Evolutionary conservation across 2,797 vertebrate genomes (phyloP), one percentile per base, ranked within the genome.

Genomic region (Hipposideros larvatus): DNA sequence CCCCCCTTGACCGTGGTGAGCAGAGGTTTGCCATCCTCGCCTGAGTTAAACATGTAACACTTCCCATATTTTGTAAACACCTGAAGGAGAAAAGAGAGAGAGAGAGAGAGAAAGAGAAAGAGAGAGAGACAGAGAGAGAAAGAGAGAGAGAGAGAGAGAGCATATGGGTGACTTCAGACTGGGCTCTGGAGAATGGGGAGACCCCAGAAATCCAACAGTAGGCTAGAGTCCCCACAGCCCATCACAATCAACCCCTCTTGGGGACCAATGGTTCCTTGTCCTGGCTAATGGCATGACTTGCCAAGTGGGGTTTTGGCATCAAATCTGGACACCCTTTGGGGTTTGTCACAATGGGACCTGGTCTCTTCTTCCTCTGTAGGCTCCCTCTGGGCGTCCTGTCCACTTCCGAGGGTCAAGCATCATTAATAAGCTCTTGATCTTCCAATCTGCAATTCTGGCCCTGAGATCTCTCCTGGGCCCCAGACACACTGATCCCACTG

Each of bases 41-140:
- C 99, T 63, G 99, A 99, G 95, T 99, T 99, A 98, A 99, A 99
- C 99, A 99, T 99, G 98, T 99, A 99, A 98, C 99, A 99, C 98
- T 99, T 99, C 94, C 99, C 99, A 41, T 99, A 99, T 96, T 99
- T 99, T 98, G 99, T 99, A 99, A 99, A 99, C 97, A 99, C 99
- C 99, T 99, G 96, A 7, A 7, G 92, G 95, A 97, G 79, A 97
- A 88, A 93, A 98, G 86, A 96, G 86, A 97, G 53, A 96, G 79
- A 97, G 51, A 96, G 82, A 70, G 68, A 37, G 37, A 37, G 37
- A 37, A 37, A 37, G 37, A 37, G 37, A 37, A 37, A 37, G 37
- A 37, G 34, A 34, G 37, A 37, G 37, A 37, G 37, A 37, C 2
- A 37, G 37, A 37, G 95, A 97, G 79, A 97, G 90, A 93, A 98